These are phyloP conservation scores for Clarias laeviceps DNA, from an alignment of 2,797 vertebrate genomes.

Conservation along the genomic window DNA sequence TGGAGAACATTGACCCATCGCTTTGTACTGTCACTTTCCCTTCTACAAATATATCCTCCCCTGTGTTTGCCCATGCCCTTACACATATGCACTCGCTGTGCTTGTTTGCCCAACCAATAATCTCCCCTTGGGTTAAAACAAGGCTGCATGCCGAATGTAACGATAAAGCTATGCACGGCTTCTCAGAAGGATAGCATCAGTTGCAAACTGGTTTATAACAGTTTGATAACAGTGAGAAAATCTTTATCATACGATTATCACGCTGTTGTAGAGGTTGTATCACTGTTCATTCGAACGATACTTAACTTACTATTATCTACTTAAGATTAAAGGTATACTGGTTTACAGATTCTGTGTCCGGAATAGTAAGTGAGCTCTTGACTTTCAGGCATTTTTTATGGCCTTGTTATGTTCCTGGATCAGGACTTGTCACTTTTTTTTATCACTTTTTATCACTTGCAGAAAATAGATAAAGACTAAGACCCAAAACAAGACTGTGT, in stretches of 20 bases:
- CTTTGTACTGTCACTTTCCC: conserved; percentile 75
- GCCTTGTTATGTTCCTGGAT: neutral
- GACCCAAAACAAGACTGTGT: neutral
- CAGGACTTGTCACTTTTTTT: neutral
- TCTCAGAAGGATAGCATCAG: neutral
- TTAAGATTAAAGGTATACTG: neutral
- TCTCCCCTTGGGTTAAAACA: conserved; percentile 33
- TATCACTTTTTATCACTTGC: neutral
- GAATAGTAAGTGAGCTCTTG: neutral
- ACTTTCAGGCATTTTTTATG: conserved; percentile 12
- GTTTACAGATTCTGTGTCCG: neutral
- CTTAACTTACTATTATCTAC: neutral
- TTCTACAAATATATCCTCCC: conserved; percentile 75
- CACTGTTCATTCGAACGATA: neutral
- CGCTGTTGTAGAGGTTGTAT: neutral
- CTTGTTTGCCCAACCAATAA: conserved; percentile 51
- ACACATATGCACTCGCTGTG: conserved; percentile 48
- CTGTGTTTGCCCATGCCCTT: conserved; percentile 73
- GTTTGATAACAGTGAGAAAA: neutral
- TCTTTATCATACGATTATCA: neutral
- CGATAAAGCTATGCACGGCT: neutral
- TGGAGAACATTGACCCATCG: conserved; percentile 76
- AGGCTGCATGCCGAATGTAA: neutral
- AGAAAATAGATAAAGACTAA: neutral
- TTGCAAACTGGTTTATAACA: neutral